Evolutionary conservation across 2,888 invertebrate species (phyloP), one percentile per base, ranked within the genome.

Genomic region (Nematopogon swammerdamellus): DNA sequence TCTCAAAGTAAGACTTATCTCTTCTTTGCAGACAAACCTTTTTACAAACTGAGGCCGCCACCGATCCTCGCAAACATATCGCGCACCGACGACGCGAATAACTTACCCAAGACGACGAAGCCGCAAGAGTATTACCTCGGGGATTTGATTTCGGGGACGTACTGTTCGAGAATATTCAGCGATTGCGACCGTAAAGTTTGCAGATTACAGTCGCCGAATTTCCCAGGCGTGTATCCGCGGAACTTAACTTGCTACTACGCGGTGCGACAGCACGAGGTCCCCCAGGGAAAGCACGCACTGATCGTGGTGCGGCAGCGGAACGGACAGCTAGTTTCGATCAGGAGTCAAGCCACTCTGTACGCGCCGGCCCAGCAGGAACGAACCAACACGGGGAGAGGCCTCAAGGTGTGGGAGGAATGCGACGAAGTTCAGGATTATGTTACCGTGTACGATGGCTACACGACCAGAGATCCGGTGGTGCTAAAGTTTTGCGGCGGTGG

Each of bases 211-310:
- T 93, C 93, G 46, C 94, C 95, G 47, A 94, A 94, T 81, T 95
- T 91, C 74, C 95, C 95, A 20, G 95, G 94, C 58, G 86, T 95
- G 58, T 96, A 96, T 74, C 95, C 95, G 3, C 85, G 95, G 58
- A 95, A 95, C 72, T 85, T 96, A 62, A 94, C 95, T 54, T 97
- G 97, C 69, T 94, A 95, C 76, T 97, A 92, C 69, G 92, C 95
- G 45, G 91, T 95, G 51, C 80, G 91, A 56, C 89, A 91, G 75
- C 90, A 92, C 70, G 89, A 90, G 67, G 88, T 91, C 60, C 92
- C 93, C 53, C 84, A 85, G 62, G 93, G 93, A 60, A 92, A 92
- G 73, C 92, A 92, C 68, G 93, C 94, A 19, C 81, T 94, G 61
- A 92, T 95, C 64, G 87, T 89, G 54, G 91, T 95, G 46, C 85